Base-by-base conservation (phyloP, 2,797 vertebrate species). In the Acestrorhynchus altus region DNA sequence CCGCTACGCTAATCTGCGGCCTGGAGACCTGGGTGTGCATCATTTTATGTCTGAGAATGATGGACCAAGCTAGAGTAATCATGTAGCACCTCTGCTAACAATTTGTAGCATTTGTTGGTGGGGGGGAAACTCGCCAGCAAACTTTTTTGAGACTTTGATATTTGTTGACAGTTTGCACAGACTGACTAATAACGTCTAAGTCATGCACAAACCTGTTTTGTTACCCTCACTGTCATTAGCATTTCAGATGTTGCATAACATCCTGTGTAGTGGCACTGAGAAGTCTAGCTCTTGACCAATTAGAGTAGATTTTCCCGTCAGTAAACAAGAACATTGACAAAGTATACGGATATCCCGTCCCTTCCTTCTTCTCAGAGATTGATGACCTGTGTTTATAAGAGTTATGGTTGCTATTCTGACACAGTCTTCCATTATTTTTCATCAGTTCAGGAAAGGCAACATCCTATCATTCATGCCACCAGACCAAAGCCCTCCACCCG, bases 81-180 rank as follows among this genome's bases (percentile, higher is more conserved):
- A 93, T 94, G 94, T 94, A 95, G 94, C 94, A 94, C 93, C 89
- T 93, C 91, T 94, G 91, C 93, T 94, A 93, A 94, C 89, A 91
- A 87, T 89, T 83, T 91, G 92, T 94, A 94, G 94, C 94, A 94
- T 92, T 92, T 92, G 90, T 94, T 93, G 92, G 91, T 91, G 87
- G 88, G 89, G 90, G 76, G 89, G 88, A 88, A 89, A 87, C 59
- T 81, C 73, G 78, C 74, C 79, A 76, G 69, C 63, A 82, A 61
- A 73, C 72, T 71, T 81, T 89, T 89, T 83, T 81, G 67, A 87
- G 81, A 91, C 86, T 85, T 78, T 83, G 83, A 76, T 75, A 57
- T 86, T 77, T 85, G 86, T 91, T 82, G 78, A 89, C 79, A 76
- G 84, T 90, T 87, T 61, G 84, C 87, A 83, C 83, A 90, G 79